Conservation (phyloP, 2,888 invertebrate species). For the Yponomeuta cagnagella region DNA sequence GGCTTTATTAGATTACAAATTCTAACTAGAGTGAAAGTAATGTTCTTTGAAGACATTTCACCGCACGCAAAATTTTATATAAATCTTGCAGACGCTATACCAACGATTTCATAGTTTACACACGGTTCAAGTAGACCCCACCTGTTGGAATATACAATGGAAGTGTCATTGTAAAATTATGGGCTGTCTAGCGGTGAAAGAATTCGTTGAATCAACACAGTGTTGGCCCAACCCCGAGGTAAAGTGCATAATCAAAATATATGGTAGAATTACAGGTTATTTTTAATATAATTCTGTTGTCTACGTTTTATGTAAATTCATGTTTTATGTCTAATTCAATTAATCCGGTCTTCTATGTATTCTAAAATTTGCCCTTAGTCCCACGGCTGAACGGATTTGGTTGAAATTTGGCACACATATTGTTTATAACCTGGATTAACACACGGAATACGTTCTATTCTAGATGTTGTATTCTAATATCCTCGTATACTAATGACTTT, state of each 20-base stretch:
- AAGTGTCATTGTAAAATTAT: slow-evolving; percentile 5
- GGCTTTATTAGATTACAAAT: neutral
- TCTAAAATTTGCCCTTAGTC: no score
- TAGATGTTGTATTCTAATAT: no score
- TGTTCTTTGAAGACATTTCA: neutral
- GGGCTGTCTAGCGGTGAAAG: slow-evolving; percentile 8
- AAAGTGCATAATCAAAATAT: neutral
- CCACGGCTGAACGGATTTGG: no score
- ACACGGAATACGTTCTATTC: no score
- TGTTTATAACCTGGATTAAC: no score
- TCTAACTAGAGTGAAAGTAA: neutral
- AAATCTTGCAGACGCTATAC: neutral
- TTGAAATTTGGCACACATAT: no score
- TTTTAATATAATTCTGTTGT: no score
- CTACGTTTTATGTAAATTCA: no score
- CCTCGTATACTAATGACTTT: no score
- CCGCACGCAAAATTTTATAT: neutral
- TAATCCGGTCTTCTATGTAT: no score
- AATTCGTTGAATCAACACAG: neutral
- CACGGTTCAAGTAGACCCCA: neutral
- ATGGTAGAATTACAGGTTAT: neutral
- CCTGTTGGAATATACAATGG: neutral
- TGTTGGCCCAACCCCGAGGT: neutral
- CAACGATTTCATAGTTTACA: neutral
- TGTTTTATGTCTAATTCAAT: no score